Percentiles rank a stretch among this genome's conserved stretches.
These are phyloP conservation scores for Drosophila anomalata DNA, from an alignment of 2,888 invertebrate species.

Conservation along the genomic window DNA sequence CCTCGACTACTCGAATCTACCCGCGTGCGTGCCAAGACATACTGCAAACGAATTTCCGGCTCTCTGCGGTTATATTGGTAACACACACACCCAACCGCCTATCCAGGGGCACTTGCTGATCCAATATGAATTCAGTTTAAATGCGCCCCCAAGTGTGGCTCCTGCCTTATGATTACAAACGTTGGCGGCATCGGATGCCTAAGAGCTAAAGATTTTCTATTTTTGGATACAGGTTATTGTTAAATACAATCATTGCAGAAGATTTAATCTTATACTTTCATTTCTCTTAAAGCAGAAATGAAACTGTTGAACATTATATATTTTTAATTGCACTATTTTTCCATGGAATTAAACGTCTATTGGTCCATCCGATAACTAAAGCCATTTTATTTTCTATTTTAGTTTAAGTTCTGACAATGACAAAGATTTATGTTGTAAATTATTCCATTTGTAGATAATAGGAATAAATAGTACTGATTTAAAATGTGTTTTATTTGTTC, in stretches of 20 bases:
- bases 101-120: constrained; percentile 12
- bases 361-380: neutral
- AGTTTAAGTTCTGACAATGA: neutral
- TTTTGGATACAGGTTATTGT: neutral
- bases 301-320: neutral
- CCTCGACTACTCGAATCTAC: constrained; percentile 55
- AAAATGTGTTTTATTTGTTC: too few relatives aligned
- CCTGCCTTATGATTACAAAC: constrained; percentile 69
- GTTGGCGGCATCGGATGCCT: constrained; percentile 41
- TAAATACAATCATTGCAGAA: neutral
- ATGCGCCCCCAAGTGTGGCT: constrained; percentile 77
- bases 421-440: neutral
- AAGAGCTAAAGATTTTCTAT: constrained; percentile 9
- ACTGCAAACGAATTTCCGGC: constrained; percentile 59
- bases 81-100: constrained; percentile 16
- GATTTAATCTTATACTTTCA: too few relatives aligned
- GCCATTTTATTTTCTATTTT: neutral
- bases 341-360: neutral
- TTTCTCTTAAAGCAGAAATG: too few relatives aligned
- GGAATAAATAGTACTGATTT: neutral
- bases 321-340: neutral
- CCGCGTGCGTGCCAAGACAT: constrained; percentile 74
- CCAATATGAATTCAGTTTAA: constrained; percentile 74
- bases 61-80: constrained; percentile 42
- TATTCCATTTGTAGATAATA: neutral